A percentile compares a stretch with the other conserved stretches of the same genome.
These are phyloP conservation scores for Aspidoscelis tigris DNA, from an alignment of 2,113 vertebrate species.

Conservation along the genomic window DNA sequence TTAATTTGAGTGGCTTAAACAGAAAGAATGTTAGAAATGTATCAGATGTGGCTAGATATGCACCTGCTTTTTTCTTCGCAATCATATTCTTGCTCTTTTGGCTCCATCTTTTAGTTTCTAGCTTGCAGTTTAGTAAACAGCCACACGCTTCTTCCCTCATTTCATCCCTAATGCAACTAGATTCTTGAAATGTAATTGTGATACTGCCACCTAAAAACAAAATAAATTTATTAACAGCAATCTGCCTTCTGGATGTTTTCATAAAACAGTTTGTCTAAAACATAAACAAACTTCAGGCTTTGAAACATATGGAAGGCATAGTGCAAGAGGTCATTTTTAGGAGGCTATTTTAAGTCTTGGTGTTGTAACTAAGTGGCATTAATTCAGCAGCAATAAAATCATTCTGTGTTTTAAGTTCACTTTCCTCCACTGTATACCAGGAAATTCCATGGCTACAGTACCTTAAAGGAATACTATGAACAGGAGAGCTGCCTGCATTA, in stretches of 20 bases:
- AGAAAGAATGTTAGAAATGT: background rate
- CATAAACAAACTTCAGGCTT: background rate
- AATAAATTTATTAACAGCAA: background rate
- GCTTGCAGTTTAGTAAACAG: background rate
- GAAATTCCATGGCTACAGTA: constrained; percentile 94
- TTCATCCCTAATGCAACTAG: background rate
- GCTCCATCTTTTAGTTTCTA: background rate
- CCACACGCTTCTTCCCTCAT: background rate
- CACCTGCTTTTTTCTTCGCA: background rate
- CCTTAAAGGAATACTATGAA: constrained; percentile 97
- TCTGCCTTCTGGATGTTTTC: background rate
- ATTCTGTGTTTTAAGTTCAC: background rate
- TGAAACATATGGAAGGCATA: background rate
- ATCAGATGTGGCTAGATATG: background rate
- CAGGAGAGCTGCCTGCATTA: constrained; percentile 95
- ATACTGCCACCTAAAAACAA: background rate
- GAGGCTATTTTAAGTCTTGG: background rate
- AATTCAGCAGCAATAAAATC: fast-evolving
- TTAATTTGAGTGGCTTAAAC: background rate
- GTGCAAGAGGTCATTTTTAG: background rate
- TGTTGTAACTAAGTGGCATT: background rate
- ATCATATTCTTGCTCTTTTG: background rate
- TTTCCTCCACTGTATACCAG: constrained; percentile 70
- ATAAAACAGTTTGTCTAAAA: background rate
- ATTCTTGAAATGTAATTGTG: background rate